Percentiles rank a stretch among this genome's conserved stretches.
These are phyloP conservation scores for Myopa testacea DNA, from an alignment of 2,888 invertebrate genomes.

Conservation along the genomic window DNA sequence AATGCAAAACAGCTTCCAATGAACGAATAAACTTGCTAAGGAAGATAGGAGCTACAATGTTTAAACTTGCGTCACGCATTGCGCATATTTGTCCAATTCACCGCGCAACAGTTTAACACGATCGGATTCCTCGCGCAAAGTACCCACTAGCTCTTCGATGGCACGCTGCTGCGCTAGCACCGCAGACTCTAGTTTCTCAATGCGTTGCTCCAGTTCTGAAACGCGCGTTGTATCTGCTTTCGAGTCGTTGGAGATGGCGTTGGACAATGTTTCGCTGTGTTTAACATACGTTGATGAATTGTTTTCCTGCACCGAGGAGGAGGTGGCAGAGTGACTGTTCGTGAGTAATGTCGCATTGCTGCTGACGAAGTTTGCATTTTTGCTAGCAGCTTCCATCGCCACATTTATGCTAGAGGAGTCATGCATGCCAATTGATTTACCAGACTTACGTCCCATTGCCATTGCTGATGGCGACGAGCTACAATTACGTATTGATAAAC, in stretches of 20 bases:
- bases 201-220: slow-evolving; percentile 62
- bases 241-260: not conserved
- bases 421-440: slow-evolving; percentile 37
- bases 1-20: not conserved
- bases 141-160: slow-evolving; percentile 75
- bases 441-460: slow-evolving; percentile 46
- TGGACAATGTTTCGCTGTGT: slow-evolving; percentile 4
- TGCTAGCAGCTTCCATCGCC: slow-evolving; percentile 48
- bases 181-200: slow-evolving; percentile 63
- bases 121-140: slow-evolving; percentile 75
- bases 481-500: slow-evolving; percentile 62
- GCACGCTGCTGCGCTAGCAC: slow-evolving; percentile 70
- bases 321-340: slow-evolving; percentile 36
- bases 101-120: slow-evolving; percentile 75
- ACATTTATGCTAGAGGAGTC: slow-evolving; percentile 28
- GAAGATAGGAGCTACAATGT: slow-evolving; percentile 13
- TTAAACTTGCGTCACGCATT: slow-evolving; percentile 80
- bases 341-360: slow-evolving; percentile 40
- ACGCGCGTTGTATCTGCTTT: slow-evolving; percentile 53
- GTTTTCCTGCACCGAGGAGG: slow-evolving; percentile 37
- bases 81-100: slow-evolving; percentile 78
- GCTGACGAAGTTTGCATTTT: slow-evolving; percentile 12
- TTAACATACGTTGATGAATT: slow-evolving; percentile 31
- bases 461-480: slow-evolving; percentile 61
- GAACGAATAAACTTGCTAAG: slow-evolving; percentile 20